phyloP scores from a whole-genome alignment of 1,140 invertebrate species.

The Lineus longissimus region DNA sequence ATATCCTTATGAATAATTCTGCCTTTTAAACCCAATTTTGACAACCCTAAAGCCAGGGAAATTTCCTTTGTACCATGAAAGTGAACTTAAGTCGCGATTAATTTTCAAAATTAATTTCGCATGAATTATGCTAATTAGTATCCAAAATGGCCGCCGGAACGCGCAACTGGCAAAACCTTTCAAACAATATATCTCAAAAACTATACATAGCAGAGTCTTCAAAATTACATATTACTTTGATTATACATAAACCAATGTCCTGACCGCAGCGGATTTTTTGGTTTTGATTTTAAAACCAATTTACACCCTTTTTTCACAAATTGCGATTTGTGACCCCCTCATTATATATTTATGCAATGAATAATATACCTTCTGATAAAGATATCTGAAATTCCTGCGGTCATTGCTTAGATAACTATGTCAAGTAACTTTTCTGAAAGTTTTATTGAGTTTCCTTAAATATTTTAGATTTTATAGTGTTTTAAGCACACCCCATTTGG shows the following conservation, averaged over 20 bases:
- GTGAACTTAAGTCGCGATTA: too few species aligned
- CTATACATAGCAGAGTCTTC: not conserved
- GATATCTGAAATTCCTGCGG: not conserved
- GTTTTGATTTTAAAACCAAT: not conserved
- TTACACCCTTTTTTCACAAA: not conserved
- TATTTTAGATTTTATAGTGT: not conserved
- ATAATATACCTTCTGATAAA: not conserved
- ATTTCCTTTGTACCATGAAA: too few species aligned
- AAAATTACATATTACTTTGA: conserved; percentile 3
- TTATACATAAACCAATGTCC: not conserved
- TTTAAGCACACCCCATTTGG: not conserved
- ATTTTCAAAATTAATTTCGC: not conserved
- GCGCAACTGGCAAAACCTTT: not conserved
- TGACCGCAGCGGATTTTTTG: not conserved
- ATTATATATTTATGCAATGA: not conserved
- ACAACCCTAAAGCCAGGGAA: too few species aligned
- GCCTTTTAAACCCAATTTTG: too few species aligned
- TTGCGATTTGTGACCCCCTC: not conserved
- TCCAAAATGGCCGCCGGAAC: conserved; percentile 5
- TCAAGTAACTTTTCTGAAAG: not conserved
- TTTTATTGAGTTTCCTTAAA: not conserved
- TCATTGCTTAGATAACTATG: not conserved
- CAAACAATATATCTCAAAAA: conserved; percentile 13
- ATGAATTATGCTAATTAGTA: conserved; percentile 13
- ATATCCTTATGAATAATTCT: too few species aligned